Base-by-base conservation (phyloP, 2,113 vertebrate genomes). In the Megaleporinus macrocephalus region DNA sequence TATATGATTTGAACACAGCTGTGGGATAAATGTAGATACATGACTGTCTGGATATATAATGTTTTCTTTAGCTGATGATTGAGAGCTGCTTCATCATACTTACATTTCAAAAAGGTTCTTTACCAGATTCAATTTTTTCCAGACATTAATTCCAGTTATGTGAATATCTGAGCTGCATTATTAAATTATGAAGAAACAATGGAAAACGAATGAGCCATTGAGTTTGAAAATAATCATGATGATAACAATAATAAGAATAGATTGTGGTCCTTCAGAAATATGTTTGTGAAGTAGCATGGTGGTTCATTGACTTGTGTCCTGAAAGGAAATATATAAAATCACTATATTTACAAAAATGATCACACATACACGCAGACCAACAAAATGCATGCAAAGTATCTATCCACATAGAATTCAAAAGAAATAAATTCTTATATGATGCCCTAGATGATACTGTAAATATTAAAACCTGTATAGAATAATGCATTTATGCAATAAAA, bases 401-500 rank as follows among this genome's bases (percentile, higher is more conserved):
- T 91, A 92, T 91, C 92, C 89, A 86, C 85, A 66, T 92, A 92
- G 88, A 88, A 82, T 90, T 91, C 92, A 93, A 87, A 91, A 88
- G 92, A 90, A 92, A 94, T 91, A 88, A 88, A 91, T 94, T 94
- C 93, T 92, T 90, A 87, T 83, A 91, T 95, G 90, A 94, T 90
- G 89, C 86, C 83, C 36, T 92, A 92, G 91, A 93, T 91, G 95
- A 95, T 95, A 90, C 87, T 97, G 97, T 97, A 98, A 96, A 97
- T 98, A 97, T 14, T 87, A 89, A 94, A 95, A 93, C 93, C 94
- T 97, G 96, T 98, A 97, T 94, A 97, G 96, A 95, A 91, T 92
- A 89, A 93, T 95, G 94, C 94, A 95, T 95, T 96, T 95, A 96
- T 95, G 96, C 96, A 98, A 97, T 97, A 97, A 97, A 97, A 95